phyloP scores from a whole-genome alignment of 2,797 vertebrate species.

The Hoplostethus atlanticus region DNA sequence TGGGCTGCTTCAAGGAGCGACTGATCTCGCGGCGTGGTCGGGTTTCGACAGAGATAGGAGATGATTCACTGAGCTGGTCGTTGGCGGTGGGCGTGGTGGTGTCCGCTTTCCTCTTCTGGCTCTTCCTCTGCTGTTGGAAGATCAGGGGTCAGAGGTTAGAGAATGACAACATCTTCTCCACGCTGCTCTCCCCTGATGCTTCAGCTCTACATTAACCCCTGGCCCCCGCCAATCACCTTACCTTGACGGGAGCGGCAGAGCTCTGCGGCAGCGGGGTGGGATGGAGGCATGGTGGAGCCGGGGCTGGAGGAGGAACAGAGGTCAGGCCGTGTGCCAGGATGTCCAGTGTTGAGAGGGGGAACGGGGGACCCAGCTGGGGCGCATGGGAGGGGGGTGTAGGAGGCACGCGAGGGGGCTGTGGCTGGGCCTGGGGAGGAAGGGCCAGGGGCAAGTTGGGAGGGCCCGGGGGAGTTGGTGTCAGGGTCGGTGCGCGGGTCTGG shows the following conservation, averaged over 20 bases:
- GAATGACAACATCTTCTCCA: neutral
- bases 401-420: slow-evolving; percentile 72
- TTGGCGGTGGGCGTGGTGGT: slow-evolving; percentile 94
- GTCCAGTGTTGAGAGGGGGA: slow-evolving; percentile 85
- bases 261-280: slow-evolving; percentile 84
- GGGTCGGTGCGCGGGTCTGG: slow-evolving; percentile 33
- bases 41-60: slow-evolving; percentile 85
- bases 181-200: no score
- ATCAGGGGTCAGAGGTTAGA: slow-evolving; percentile 16
- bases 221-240: slow-evolving; percentile 54
- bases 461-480: slow-evolving; percentile 29
- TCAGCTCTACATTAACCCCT: neutral
- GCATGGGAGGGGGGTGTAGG: slow-evolving; percentile 78
- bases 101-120: slow-evolving; percentile 96
- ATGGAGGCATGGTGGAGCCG: slow-evolving; percentile 63
- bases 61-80: slow-evolving; percentile 91
- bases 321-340: slow-evolving; percentile 87
- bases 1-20: slow-evolving; percentile 88
- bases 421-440: slow-evolving; percentile 23
- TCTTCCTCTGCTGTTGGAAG: slow-evolving; percentile 87
- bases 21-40: slow-evolving; percentile 84
- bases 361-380: slow-evolving; percentile 77
- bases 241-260: slow-evolving; percentile 89
- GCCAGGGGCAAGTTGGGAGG: slow-evolving; percentile 38
- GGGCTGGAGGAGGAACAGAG: slow-evolving; percentile 81